Evolutionary conservation across 2,113 vertebrate genomes (phyloP).

Genomic region (Apodemus speciosus): DNA sequence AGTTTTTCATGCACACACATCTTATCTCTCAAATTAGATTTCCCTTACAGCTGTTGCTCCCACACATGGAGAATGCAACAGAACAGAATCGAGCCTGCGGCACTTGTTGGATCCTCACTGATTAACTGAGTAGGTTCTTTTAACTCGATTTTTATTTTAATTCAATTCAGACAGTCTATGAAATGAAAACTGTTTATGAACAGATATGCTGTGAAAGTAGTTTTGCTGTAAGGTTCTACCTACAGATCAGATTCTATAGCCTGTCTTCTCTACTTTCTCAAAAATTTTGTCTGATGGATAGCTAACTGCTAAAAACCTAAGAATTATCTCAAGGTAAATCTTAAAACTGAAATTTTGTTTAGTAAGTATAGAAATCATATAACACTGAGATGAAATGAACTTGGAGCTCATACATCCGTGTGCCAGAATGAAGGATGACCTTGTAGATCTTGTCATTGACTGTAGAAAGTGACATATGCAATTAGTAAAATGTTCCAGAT

Average conservation of each 20-base stretch:
- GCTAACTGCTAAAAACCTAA: background rate
- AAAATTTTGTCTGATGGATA: background rate
- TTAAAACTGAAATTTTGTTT: conserved; percentile 50
- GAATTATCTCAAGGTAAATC: conserved; percentile 59
- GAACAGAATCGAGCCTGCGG: background rate
- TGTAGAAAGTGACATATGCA: background rate
- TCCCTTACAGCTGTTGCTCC: background rate
- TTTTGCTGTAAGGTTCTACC: background rate
- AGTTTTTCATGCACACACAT: conserved; percentile 3
- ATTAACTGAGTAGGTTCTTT: conserved; percentile 36
- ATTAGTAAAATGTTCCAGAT: background rate
- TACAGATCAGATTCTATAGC: conserved; percentile 60
- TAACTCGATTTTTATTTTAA: conserved; percentile 23
- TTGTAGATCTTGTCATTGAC: background rate
- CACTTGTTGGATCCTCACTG: background rate
- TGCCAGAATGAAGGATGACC: background rate
- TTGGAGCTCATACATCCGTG: background rate
- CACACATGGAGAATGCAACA: background rate
- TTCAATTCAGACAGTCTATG: background rate
- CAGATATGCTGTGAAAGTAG: background rate
- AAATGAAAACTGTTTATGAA: background rate
- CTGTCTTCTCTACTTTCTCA: background rate
- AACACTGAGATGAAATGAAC: conserved; percentile 17
- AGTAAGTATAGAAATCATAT: conserved; percentile 46
- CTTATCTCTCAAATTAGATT: conserved; percentile 49